These are phyloP conservation scores for Loriculus beryllinus DNA, from an alignment of 2,797 vertebrate genomes.

Conservation along the genomic window DNA sequence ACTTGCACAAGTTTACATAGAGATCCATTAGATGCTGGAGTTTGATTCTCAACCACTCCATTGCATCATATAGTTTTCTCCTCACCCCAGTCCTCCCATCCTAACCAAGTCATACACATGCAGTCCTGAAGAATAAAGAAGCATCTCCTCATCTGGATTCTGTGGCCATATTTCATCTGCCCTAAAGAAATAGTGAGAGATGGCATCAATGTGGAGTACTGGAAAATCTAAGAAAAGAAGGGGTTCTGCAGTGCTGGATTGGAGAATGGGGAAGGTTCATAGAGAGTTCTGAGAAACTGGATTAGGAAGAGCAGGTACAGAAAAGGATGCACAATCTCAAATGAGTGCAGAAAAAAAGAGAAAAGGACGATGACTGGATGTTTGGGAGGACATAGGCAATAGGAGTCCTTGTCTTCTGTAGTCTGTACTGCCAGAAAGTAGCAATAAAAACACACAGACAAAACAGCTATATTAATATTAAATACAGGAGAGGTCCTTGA, in stretches of 20 bases:
- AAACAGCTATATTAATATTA: not conserved
- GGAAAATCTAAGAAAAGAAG: not conserved
- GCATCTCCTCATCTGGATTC: not conserved
- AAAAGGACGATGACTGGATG: not conserved
- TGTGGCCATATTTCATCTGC: not conserved
- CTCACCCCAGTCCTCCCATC: not conserved
- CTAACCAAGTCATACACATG: not conserved
- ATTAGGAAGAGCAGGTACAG: not conserved
- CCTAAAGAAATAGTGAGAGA: not conserved
- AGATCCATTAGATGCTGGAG: not conserved
- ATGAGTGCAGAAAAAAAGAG: not conserved
- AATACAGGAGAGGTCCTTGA: not conserved
- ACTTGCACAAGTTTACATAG: not conserved
- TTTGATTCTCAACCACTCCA: not conserved
- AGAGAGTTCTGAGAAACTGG: not conserved
- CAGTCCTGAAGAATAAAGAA: not conserved
- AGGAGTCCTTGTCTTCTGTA: not conserved
- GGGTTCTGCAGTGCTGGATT: not conserved
- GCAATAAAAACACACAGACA: not conserved
- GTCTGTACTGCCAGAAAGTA: not conserved
- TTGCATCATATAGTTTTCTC: not conserved
- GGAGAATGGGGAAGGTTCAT: not conserved
- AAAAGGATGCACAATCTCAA: not conserved
- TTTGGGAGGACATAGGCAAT: not conserved
- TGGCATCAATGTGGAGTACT: not conserved